Evolutionary conservation across 2,113 vertebrate species (phyloP).

Genomic region (Tachysurus fulvidraco): DNA sequence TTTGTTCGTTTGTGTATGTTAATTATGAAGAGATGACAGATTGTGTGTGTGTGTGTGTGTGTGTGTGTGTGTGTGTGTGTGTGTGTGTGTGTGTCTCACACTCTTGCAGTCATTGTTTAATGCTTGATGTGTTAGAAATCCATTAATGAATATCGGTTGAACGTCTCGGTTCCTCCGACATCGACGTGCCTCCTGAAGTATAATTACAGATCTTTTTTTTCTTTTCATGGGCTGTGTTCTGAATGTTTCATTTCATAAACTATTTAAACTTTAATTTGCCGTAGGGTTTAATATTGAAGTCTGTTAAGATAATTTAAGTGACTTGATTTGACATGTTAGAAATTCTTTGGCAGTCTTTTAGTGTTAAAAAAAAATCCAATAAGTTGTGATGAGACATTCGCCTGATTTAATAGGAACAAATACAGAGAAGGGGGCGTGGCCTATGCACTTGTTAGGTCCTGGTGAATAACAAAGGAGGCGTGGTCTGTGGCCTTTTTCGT

Average conservation of each 20-base stretch:
- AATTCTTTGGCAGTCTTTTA: neutral
- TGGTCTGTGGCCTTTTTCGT: neutral
- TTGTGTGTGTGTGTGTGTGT: neutral
- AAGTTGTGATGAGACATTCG: neutral
- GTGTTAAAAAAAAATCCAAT: neutral
- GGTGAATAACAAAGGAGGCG: neutral
- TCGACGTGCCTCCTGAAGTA: neutral
- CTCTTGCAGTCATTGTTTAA: neutral
- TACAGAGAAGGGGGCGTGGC: neutral
- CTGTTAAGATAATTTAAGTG: neutral
- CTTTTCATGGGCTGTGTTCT: neutral
- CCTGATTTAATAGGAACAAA: neutral
- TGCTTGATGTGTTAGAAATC: neutral
- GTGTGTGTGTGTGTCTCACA: constrained; percentile 7
- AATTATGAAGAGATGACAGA: constrained; percentile 42
- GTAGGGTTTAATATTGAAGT: neutral
- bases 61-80: constrained; percentile 10
- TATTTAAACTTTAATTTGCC: neutral
- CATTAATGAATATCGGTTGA: neutral
- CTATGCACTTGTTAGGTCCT: neutral
- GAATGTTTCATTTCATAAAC: neutral
- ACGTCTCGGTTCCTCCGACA: neutral
- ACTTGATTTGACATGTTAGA: neutral
- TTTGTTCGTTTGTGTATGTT: constrained; percentile 43
- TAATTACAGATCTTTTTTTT: constrained; percentile 2